Conservation (phyloP, 2,888 invertebrate genomes). For the Brachyptera risi region DNA sequence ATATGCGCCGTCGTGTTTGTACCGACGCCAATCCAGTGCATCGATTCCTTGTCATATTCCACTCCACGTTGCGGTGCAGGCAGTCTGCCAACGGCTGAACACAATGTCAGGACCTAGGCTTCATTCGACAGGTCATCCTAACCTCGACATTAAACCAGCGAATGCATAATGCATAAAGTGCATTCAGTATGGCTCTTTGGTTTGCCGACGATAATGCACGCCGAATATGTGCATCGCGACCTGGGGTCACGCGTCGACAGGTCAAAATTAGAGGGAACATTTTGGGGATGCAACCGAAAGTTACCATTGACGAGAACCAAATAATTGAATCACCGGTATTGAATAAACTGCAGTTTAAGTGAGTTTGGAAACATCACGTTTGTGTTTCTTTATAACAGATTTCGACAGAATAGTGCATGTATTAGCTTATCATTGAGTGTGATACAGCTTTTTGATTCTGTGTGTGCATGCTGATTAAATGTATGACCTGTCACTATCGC, state of each 20-base stretch:
- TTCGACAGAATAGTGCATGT: no score
- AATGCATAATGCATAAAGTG: neutral
- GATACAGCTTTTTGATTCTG: no score
- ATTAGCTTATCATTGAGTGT: no score
- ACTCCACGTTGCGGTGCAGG: neutral
- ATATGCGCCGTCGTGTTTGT: neutral
- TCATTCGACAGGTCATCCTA: constrained; percentile 1
- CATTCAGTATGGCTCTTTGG: constrained; percentile 3
- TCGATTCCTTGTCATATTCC: neutral
- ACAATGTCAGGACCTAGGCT: neutral
- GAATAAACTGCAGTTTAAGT: neutral
- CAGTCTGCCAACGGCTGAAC: neutral
- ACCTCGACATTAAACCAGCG: neutral
- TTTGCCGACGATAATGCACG: neutral
- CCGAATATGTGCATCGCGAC: neutral
- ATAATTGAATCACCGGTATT: neutral
- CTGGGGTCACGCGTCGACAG: neutral
- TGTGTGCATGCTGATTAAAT: no score
- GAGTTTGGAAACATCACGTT: no score
- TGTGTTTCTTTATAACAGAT: no score
- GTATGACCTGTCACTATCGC: no score
- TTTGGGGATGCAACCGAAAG: neutral
- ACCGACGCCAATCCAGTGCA: no score
- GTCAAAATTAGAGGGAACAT: constrained; percentile 10
- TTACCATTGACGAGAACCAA: neutral